Evolutionary conservation across 2,113 vertebrate species (phyloP).

Genomic region (Falcunculus frontatus): DNA sequence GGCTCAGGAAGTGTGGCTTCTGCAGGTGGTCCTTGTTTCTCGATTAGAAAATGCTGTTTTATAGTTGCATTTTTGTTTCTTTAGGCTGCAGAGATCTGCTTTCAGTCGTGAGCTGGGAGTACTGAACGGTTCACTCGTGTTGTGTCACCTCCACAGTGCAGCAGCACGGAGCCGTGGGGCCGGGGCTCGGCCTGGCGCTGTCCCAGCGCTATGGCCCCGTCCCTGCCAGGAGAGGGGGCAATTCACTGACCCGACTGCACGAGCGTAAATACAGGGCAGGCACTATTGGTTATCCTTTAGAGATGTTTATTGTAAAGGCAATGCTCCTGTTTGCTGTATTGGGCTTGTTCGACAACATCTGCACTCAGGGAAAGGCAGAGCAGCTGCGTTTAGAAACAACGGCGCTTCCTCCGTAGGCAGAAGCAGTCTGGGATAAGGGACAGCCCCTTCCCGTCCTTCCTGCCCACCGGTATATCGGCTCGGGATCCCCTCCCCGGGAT

Average conservation of each 20-base stretch:
- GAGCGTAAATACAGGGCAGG: too few species aligned
- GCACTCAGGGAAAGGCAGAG: too few species aligned
- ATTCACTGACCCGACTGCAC: too few species aligned
- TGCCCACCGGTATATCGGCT: background rate
- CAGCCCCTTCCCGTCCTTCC: too few species aligned
- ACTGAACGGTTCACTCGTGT: accelerated
- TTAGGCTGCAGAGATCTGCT: accelerated
- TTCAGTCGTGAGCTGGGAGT: too few species aligned
- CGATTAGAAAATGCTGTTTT: accelerated
- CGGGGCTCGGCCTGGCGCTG: background rate
- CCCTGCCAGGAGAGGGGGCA: accelerated
- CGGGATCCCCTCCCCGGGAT: background rate
- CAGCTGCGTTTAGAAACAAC: background rate
- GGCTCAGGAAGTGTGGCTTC: accelerated
- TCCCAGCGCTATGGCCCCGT: too few species aligned
- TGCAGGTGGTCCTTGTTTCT: background rate
- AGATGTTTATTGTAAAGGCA: accelerated
- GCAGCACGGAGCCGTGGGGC: background rate
- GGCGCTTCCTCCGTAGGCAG: background rate
- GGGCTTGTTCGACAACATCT: background rate
- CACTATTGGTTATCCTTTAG: accelerated
- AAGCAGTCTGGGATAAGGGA: background rate
- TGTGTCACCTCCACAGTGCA: accelerated
- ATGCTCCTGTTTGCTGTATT: accelerated
- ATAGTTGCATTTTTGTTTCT: accelerated